phyloP scores from a whole-genome alignment of 2,888 invertebrate genomes.

The Chloroclysta siterata region DNA sequence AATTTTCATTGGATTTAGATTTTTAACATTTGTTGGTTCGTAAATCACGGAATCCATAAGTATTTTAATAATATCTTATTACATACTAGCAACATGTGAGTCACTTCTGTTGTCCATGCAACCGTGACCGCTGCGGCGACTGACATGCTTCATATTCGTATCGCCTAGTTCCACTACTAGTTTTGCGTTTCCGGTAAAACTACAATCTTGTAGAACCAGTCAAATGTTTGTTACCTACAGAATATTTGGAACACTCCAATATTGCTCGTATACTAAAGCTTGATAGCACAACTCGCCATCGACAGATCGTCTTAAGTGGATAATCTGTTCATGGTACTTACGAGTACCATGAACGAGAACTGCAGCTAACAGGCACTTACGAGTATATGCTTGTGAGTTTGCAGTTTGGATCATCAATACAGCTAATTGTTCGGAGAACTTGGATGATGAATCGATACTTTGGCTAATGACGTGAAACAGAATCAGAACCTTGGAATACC shows the following conservation, averaged over 20 bases:
- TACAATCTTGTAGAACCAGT: background rate
- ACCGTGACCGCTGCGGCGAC: slow-evolving; percentile 50
- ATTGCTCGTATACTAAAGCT: slow-evolving; percentile 8
- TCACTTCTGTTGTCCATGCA: slow-evolving; percentile 49
- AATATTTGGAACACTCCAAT: background rate
- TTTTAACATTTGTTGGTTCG: background rate
- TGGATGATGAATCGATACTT: background rate
- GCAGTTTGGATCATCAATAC: slow-evolving; percentile 29
- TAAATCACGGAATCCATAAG: slow-evolving; percentile 1
- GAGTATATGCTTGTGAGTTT: slow-evolving; percentile 15
- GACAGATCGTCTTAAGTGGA: slow-evolving; percentile 27
- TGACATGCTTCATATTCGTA: slow-evolving; percentile 35
- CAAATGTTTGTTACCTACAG: slow-evolving; percentile 3
- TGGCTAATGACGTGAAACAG: background rate
- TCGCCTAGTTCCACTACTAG: slow-evolving; percentile 17
- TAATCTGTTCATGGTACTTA: slow-evolving; percentile 21
- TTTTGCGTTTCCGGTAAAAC: slow-evolving; percentile 15
- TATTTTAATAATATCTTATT: slow-evolving; percentile 21
- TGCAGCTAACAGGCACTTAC: background rate
- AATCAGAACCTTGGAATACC: slow-evolving; percentile 3
- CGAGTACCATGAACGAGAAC: background rate
- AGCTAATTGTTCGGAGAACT: slow-evolving; percentile 19
- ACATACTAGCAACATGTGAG: slow-evolving; percentile 46
- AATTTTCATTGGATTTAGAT: background rate
- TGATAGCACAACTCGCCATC: slow-evolving; percentile 3